Base-by-base conservation (phyloP, 2,888 invertebrate genomes). In the Thereva unica region DNA sequence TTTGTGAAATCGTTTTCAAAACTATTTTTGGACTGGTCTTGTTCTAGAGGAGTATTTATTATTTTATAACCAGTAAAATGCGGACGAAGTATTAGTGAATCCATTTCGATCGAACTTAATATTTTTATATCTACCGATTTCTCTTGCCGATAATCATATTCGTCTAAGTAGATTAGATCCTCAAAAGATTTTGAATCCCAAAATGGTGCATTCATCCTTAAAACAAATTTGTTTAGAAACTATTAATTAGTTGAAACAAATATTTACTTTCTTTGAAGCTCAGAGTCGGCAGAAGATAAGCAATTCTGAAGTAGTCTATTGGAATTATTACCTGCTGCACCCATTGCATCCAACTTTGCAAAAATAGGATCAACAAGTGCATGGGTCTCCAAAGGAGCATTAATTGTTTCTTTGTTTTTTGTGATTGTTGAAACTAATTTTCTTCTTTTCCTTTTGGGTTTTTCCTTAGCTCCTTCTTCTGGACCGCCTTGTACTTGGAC, bases 251-350 rank as follows among this genome's bases (percentile, higher is more conserved):
- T 23, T 23, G 23, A 2, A 23, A 23, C 23, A 23, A 23, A 23
- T 77, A 23, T 23, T 23, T 23, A 23, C 23, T 23, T 73, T 49
- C 81, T 64, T 3, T 75, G 73, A 42, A 81, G 67, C 67, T 80
- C 79, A 0, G 79, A 80, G 71, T 85, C 83, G 54, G 82, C 77
- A 9, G 86, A 82, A 1, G 85, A 84, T 5, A 87, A 73, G 49
- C 85, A 83, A 10, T 86, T 85, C 73, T 86, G 85, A 75, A 87
- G 84, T 0, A 86, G 81, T 70, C 86, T 78, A 75, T 85, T 86
- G 0, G 86, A 85, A 42, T 86, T 85, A 42, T 85, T 86, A 64
- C 86, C 85, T 69, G 86, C 86, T 0, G 86, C 86, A 0, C 84
- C 80, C 0, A 84, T 84, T 0, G 86, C 84, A 34, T 86, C 84